A percentile compares a stretch with the other conserved stretches of the same genome.
These are phyloP conservation scores for Antechinus flavipes DNA, from an alignment of 2,113 vertebrate genomes.

Conservation along the genomic window DNA sequence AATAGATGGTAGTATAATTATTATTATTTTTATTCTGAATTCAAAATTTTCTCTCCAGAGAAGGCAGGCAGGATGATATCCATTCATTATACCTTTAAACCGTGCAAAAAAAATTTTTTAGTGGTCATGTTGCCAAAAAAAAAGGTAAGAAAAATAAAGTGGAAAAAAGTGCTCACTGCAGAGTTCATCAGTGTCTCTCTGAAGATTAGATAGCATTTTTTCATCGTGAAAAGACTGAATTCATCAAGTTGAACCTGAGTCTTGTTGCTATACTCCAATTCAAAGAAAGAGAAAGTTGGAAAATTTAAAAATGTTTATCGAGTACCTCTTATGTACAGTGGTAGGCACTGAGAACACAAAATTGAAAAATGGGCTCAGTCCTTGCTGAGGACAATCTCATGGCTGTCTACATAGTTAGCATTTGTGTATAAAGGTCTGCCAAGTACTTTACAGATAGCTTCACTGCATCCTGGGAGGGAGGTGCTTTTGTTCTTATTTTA, in stretches of 20 bases:
- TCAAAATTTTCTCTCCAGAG: neutral
- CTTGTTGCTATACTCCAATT: neutral
- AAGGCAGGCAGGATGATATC: neutral
- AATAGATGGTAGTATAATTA: too few species aligned
- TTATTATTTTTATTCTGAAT: neutral
- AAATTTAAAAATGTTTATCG: neutral
- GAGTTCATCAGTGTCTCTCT: neutral
- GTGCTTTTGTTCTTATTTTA: too few species aligned
- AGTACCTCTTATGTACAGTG: too few species aligned
- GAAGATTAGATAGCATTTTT: neutral
- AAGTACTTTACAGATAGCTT: too few species aligned
- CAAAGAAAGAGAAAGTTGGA: neutral
- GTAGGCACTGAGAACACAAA: too few species aligned
- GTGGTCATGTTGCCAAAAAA: neutral
- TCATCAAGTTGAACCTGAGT: neutral
- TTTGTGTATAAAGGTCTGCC: too few species aligned
- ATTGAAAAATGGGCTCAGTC: too few species aligned
- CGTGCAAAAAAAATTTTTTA: neutral
- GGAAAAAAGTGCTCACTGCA: neutral
- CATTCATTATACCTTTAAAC: neutral
- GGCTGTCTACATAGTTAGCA: too few species aligned
- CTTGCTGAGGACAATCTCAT: too few species aligned
- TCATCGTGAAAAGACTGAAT: neutral
- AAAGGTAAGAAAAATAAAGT: neutral
- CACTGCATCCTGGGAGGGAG: too few species aligned